These are phyloP conservation scores for Notocelia uddmanniana DNA, from an alignment of 2,888 invertebrate genomes.

Conservation along the genomic window DNA sequence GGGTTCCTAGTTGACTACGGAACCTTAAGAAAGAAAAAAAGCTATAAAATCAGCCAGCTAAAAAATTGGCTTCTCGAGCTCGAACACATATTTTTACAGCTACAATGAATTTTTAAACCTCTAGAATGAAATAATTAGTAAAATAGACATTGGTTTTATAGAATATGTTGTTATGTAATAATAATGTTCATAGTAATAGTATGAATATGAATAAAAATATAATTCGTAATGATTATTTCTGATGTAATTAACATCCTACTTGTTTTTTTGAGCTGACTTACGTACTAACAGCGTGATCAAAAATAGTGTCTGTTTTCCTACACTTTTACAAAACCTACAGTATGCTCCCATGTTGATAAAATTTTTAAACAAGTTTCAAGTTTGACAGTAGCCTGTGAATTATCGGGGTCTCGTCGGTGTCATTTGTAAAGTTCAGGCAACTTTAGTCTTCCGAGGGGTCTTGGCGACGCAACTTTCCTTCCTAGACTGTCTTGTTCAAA, in stretches of 20 bases:
- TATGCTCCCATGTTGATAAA: conserved; percentile 73
- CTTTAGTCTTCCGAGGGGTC: conserved; percentile 66
- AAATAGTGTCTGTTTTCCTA: conserved; percentile 16
- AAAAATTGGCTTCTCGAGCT: no score
- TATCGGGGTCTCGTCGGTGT: conserved; percentile 81
- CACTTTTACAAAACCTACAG: conserved; percentile 61
- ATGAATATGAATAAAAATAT: no score
- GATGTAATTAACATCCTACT: neutral
- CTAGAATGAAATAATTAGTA: no score
- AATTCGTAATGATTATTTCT: no score
- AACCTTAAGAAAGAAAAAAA: no score
- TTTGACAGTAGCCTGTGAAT: conserved; percentile 82
- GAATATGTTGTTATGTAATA: no score
- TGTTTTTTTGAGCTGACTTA: neutral
- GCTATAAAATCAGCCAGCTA: no score
- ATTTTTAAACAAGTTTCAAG: conserved; percentile 79
- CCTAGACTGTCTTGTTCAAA: conserved; percentile 29
- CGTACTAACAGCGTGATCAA: neutral
- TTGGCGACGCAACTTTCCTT: conserved; percentile 56
- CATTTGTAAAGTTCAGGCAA: conserved; percentile 79
- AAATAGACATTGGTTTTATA: no score
- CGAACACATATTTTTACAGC: no score
- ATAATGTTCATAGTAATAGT: no score
- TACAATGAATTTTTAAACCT: no score
- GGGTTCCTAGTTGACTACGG: no score